phyloP scores from a whole-genome alignment of 2,113 vertebrate genomes.

The Stegastes partitus region DNA sequence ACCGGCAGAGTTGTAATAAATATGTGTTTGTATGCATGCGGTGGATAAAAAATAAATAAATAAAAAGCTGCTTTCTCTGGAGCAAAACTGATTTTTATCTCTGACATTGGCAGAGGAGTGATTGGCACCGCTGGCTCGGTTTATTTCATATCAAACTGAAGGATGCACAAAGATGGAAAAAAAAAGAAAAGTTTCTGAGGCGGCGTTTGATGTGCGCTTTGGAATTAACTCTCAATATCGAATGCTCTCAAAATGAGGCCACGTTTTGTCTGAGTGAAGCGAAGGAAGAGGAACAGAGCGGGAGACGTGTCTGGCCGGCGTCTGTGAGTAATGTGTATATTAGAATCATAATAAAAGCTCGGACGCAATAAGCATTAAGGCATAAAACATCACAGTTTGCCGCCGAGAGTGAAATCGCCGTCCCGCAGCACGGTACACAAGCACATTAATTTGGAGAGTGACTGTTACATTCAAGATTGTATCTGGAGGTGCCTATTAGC shows the following conservation, averaged over 20 bases:
- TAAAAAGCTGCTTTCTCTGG: neutral
- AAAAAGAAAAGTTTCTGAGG: slow-evolving; percentile 18
- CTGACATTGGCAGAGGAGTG: slow-evolving; percentile 35
- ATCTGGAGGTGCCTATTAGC: slow-evolving; percentile 68
- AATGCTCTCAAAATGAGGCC: slow-evolving; percentile 6
- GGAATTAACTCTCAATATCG: slow-evolving; percentile 31
- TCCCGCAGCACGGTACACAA: slow-evolving; percentile 19
- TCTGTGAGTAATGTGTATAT: slow-evolving; percentile 46
- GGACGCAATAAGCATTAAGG: slow-evolving; percentile 39
- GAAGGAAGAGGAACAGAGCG: neutral
- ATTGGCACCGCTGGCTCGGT: slow-evolving; percentile 9
- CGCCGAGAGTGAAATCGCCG: slow-evolving; percentile 34
- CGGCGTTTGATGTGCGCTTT: slow-evolving; percentile 51
- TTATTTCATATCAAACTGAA: slow-evolving; percentile 44
- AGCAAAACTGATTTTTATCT: slow-evolving; percentile 30
- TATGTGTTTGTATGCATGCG: slow-evolving; percentile 34
- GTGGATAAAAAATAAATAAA: neutral
- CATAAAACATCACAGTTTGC: slow-evolving; percentile 30
- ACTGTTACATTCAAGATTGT: slow-evolving; percentile 52
- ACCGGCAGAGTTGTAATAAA: slow-evolving; percentile 42
- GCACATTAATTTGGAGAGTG: slow-evolving; percentile 59
- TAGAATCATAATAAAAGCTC: slow-evolving; percentile 44
- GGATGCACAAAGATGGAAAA: slow-evolving; percentile 1
- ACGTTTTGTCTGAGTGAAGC: slow-evolving; percentile 14
- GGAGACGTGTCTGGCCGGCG: slow-evolving; percentile 24